Evolutionary conservation across 1,140 invertebrate species (phyloP), one percentile per base, ranked within the genome.

Genomic region (Hycleus phaleratus): DNA sequence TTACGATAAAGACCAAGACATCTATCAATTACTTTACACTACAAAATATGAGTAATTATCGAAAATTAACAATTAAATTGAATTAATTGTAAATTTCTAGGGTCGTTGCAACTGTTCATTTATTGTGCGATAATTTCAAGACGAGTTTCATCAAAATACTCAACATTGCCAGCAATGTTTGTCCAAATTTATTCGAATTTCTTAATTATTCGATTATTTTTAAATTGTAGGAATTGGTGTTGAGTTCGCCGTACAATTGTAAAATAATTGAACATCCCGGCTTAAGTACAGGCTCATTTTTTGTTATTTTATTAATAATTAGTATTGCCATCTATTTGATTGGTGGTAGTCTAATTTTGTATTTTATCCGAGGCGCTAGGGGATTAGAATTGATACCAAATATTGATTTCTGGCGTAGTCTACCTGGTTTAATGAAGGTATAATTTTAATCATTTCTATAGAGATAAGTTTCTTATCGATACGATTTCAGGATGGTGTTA

Each of bases 381-480:
- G 79, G 80, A 3, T 57, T 76, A 11, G 80, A 82, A 71, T 73
- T 80, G 32, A 75, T 82, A 60, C 80, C 80, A 2, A 80, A 82
- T 68, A 64, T 79, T 49, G 74, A 70, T 56, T 82, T 82, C 66
- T 82, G 80, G 80, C 71, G 66, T 32, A 77, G 78, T 50, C 63
- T 81, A 40, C 79, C 79, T 12, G 71, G 72, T 65, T 72, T 81
- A 62, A 73, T 81, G n/a, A 78, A 72, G 68, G 80, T 81, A 71
- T 69, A 63, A 60, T 40, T 58, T 26, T 53, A 38, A 40, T 18
- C 39, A 48, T 55, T 26, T 25, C 32, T 46, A 39, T 10, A 1
- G 8, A 26, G 3, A 38, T 12, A 38, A 7, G 47, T 25, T 24
- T 46, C 4, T 25, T 38, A 43, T 7, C 10, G 45, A 26, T 51